Percentiles rank a stretch among this genome's conserved stretches.
These are phyloP conservation scores for Idaea straminata DNA, from an alignment of 2,888 invertebrate genomes.

Conservation along the genomic window DNA sequence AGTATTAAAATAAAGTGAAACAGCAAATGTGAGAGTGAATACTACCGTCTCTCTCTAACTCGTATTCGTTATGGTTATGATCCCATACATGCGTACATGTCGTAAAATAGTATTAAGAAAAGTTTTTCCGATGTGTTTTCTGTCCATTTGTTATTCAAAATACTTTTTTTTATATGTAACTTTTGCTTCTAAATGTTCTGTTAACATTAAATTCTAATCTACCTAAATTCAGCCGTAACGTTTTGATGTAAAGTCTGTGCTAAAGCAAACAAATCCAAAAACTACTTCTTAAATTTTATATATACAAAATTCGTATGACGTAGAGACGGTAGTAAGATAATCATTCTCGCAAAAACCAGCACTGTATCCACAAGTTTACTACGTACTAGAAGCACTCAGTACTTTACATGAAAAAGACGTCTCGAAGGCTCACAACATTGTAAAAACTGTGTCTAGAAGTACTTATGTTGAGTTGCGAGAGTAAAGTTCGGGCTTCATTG, in stretches of 20 bases:
- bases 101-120: not conserved
- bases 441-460: not conserved
- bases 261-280: not conserved
- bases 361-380: not conserved
- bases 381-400: not conserved
- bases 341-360: not conserved
- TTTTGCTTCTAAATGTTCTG: too few species aligned
- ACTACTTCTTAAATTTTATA: not conserved
- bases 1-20: not conserved
- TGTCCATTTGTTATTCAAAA: not conserved
- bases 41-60: not conserved
- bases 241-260: not conserved
- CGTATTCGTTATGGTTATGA: not conserved
- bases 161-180: not conserved
- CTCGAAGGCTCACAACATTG: not conserved
- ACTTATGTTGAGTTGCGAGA: not conserved
- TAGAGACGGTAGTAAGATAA: not conserved
- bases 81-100: not conserved
- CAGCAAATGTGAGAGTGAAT: not conserved
- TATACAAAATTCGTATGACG: not conserved
- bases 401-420: not conserved
- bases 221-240: too few species aligned
- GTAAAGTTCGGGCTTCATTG: not conserved
- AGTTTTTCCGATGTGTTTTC: not conserved
- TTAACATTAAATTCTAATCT: too few species aligned